Conservation (phyloP, 2,888 invertebrate genomes). For the Chymomyza procnemis region DNA sequence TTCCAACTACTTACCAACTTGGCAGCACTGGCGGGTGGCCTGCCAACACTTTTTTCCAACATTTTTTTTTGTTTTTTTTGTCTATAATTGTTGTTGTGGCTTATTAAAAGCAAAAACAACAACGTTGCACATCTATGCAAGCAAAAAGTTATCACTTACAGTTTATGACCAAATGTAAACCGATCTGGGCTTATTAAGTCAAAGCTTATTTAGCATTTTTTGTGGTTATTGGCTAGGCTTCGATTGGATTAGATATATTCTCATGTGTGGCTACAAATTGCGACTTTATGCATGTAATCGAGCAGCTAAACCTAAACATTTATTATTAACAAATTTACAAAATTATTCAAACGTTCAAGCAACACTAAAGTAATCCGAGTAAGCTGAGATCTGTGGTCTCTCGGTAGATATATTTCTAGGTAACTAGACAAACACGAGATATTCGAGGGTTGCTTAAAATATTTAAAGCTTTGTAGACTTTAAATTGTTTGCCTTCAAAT, state of each 20-base stretch:
- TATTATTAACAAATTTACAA: slow-evolving; percentile 70
- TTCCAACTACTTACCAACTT: slow-evolving; percentile 65
- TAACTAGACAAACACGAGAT: neutral
- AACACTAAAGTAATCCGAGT: slow-evolving; percentile 26
- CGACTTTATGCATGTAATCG: slow-evolving; percentile 62
- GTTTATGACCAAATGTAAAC: slow-evolving; percentile 39
- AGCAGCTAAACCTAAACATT: slow-evolving; percentile 70
- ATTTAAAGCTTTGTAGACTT: too few relatives aligned
- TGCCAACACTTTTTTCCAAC: neutral
- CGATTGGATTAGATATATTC: neutral
- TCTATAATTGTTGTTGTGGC: slow-evolving; percentile 70
- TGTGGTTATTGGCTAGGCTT: slow-evolving; percentile 37
- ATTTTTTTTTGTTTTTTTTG: slow-evolving; percentile 63
- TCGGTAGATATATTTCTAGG: neutral
- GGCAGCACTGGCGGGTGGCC: slow-evolving; percentile 3
- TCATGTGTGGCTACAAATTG: slow-evolving; percentile 47
- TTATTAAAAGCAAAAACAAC: slow-evolving; percentile 57
- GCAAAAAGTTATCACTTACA: neutral
- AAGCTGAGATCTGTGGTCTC: neutral
- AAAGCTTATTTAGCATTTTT: slow-evolving; percentile 51
- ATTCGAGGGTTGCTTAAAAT: neutral
- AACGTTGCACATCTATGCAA: neutral
- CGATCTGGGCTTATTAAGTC: slow-evolving; percentile 68
- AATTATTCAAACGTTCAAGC: slow-evolving; percentile 56
- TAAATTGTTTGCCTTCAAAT: too few relatives aligned